Percentiles rank a stretch among this genome's conserved stretches.
phyloP scores from a whole-genome alignment of 2,888 invertebrate genomes.

The Troides aeacus region DNA sequence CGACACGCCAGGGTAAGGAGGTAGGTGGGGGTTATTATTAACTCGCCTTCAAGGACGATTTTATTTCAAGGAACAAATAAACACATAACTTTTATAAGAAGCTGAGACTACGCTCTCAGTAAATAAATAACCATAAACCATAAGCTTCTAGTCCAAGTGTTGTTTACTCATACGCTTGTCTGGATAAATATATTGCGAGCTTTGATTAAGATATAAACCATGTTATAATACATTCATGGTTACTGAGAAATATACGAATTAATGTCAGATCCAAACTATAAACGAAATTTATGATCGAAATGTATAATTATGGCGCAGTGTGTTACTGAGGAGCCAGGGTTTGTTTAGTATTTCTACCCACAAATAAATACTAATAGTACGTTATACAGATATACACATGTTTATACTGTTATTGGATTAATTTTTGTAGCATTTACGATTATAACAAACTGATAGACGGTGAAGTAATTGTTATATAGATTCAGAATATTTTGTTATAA shows the following conservation, averaged over 20 bases:
- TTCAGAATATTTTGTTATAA: too few species aligned
- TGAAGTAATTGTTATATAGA: too few species aligned
- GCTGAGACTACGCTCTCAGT: not conserved
- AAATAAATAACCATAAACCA: not conserved
- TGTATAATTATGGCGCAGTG: not conserved
- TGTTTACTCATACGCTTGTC: not conserved
- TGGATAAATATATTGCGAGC: too few species aligned
- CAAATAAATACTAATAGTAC: not conserved
- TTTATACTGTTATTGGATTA: too few species aligned
- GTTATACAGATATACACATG: not conserved
- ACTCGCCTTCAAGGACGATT: not conserved
- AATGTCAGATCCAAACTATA: not conserved
- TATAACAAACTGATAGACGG: too few species aligned
- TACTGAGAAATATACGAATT: not conserved
- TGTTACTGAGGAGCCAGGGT: not conserved
- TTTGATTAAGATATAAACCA: not conserved
- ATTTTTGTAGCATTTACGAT: too few species aligned
- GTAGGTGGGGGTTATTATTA: too few species aligned
- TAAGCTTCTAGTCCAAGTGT: not conserved
- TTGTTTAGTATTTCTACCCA: not conserved
- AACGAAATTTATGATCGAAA: not conserved
- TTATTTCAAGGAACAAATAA: not conserved
- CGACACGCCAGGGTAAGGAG: too few species aligned
- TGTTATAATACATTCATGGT: not conserved
- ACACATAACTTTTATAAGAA: not conserved